Evolutionary conservation across 1,140 invertebrate species (phyloP), one percentile per base, ranked within the genome.

Genomic region (Laupala kohalensis): DNA sequence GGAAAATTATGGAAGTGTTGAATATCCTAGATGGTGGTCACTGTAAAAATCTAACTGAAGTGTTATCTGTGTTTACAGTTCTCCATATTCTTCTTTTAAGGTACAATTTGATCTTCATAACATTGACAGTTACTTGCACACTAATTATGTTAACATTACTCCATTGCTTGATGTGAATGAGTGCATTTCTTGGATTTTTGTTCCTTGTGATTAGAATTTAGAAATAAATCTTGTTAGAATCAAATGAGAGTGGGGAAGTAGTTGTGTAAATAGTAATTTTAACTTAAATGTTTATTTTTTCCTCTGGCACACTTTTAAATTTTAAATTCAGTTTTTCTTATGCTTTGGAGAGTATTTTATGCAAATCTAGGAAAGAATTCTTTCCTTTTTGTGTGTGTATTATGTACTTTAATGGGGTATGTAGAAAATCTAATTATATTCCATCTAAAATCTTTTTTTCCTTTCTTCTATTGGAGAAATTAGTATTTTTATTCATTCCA

Each of bases 1-100:
- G 89, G 0, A 90, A 83, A 76, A 84, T 87, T 3, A 80, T 87
- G 67, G 89, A 91, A 78, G 82, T 91, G 65, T 75, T 89, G 19
- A 79, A 80, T 74, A 76, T 88, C 77, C 80, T 89, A 67, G 78
- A 86, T 76, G 76, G 82, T 73, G 81, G 80, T n/a, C 81, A 82
- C 71, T 82, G 78, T 28, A 82, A 78, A 66, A 79, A 79, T 71
- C 81, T 53, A 13, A 13, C 37, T 53, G 9, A 53, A 13, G 37
- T 53, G 9, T 53, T 19, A 13, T 9, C 19, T 53, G 37, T 53
- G 37, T 53, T 53, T 19, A 13, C 37, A 13, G 37, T 19, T 2
- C 37, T 53, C 9, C 37, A 53, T 13, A 19, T 53, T 2, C 9
- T 53, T 53, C 37, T 53, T 53, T 53, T 53, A 53, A 1, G 37